Evolutionary conservation across 2,113 vertebrate genomes (phyloP), one percentile per base, ranked within the genome.

Genomic region (Chloroceryle aenea): DNA sequence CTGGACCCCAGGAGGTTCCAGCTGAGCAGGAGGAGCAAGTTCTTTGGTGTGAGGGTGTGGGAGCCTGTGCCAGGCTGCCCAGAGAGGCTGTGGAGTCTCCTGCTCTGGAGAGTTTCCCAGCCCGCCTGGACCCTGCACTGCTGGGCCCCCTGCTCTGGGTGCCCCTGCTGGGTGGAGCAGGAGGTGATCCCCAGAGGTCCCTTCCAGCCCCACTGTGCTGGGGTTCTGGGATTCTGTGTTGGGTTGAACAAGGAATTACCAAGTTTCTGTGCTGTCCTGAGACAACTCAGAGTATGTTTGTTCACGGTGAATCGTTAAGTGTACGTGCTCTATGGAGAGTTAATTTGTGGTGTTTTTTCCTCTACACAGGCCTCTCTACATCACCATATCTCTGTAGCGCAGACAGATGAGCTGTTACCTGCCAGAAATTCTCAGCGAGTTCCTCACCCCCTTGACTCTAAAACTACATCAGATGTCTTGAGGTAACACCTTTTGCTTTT

Each of bases 391-490:
- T 99, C 99, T 73, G 98, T 99, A 72, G 98, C 98, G 32, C 99
- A 99, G 97, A 98, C 98, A 26, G 99, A 99, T 4, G 99, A 99
- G 96, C 98, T 99, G 40, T 97, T 98, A 87, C 98, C 99, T 85
- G 98, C 98, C 94, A 99, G 99, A 98, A 99, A 97, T 75, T 98
- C 98, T 45, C 99, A 99, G 98, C 98, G 98, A 97, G 98, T 98
- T 86, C 98, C 99, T 89, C 99, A 99, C 87, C 99, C 99, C 93
- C 98, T 99, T 48, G 99, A 99, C 98, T 99, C 99, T 85, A 99
- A 99, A 98, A 99, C 99, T 97, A 99, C 99, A 77, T 99, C 99
- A 77, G 99, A 99, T 95, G 99, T 99, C 97, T 98, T 99, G 98
- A 99, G 99, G 99, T 99, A 97, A 98, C 10, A 0, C 22, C 23